A percentile compares a stretch with the other conserved stretches of the same genome.
phyloP scores from a whole-genome alignment of 1,140 invertebrate species.

The Oscheius sp. region DNA sequence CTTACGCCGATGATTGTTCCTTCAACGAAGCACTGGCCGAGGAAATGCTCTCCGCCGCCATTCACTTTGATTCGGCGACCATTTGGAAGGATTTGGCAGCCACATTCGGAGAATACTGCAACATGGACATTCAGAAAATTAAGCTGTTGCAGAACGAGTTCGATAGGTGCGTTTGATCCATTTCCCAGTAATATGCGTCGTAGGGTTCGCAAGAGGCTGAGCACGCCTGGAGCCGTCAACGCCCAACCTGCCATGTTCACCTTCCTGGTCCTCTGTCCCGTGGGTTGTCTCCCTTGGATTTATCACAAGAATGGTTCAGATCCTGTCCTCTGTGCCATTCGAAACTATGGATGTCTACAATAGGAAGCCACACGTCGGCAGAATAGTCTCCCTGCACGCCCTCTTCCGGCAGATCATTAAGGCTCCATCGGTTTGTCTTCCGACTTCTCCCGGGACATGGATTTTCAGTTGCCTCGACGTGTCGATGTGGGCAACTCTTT shows the following conservation, averaged over 20 bases:
- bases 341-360: conserved; percentile 25
- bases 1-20: not conserved
- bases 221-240: not conserved
- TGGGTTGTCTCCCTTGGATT: not conserved
- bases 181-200: not conserved
- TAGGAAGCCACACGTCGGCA: conserved; percentile 9
- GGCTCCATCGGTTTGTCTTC: not conserved
- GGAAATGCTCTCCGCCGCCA: not conserved
- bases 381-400: conserved; percentile 36
- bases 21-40: not conserved
- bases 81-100: not conserved
- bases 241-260: not conserved
- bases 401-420: conserved; percentile 36
- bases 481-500: conserved; percentile 50
- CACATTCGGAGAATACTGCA: not conserved
- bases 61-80: not conserved
- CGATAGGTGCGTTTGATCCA: no score
- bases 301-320: conserved; percentile 13
- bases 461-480: conserved; percentile 40
- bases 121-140: not conserved
- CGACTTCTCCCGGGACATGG: not conserved
- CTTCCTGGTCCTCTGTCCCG: not conserved
- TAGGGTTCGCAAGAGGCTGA: not conserved
- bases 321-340: conserved; percentile 10
- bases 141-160: not conserved